phyloP scores from a whole-genome alignment of 2,113 vertebrate species.

The Merops nubicus region DNA sequence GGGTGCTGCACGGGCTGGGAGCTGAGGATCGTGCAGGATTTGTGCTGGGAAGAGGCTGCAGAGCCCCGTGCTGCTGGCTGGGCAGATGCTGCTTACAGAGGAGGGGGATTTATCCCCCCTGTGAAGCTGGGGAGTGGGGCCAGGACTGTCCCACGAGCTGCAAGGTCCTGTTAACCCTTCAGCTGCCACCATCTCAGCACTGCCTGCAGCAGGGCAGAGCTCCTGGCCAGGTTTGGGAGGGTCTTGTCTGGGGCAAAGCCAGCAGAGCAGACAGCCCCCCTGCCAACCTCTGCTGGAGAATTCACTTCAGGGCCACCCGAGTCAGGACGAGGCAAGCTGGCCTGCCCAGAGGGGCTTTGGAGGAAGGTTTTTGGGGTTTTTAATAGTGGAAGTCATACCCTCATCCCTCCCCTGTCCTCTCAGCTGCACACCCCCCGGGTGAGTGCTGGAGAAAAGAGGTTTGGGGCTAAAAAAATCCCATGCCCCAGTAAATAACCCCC shows the following conservation, averaged over 20 bases:
- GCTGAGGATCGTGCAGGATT: not conserved
- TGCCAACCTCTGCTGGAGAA: no score
- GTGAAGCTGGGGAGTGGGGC: not conserved
- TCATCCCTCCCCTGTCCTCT: not conserved
- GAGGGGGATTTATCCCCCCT: not conserved
- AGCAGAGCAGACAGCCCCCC: not conserved
- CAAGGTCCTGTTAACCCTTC: not conserved
- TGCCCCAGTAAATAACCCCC: not conserved
- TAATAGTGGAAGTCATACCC: not conserved
- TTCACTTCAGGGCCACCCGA: not conserved
- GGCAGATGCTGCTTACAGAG: not conserved
- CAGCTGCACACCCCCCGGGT: not conserved
- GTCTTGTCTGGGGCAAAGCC: not conserved
- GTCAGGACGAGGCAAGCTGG: accelerated
- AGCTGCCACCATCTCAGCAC: accelerated
- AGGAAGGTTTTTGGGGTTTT: not conserved
- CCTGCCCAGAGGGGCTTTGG: not conserved
- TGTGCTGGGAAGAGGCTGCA: not conserved
- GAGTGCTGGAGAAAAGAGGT: not conserved
- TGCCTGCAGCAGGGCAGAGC: not conserved
- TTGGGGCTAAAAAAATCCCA: not conserved
- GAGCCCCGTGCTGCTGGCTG: not conserved
- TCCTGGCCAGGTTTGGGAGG: accelerated
- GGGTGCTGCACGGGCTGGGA: not conserved
- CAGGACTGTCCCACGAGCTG: not conserved